Evolutionary conservation across 2,113 vertebrate genomes (phyloP), one percentile per base, ranked within the genome.

Genomic region (Actenoides lindsayi): DNA sequence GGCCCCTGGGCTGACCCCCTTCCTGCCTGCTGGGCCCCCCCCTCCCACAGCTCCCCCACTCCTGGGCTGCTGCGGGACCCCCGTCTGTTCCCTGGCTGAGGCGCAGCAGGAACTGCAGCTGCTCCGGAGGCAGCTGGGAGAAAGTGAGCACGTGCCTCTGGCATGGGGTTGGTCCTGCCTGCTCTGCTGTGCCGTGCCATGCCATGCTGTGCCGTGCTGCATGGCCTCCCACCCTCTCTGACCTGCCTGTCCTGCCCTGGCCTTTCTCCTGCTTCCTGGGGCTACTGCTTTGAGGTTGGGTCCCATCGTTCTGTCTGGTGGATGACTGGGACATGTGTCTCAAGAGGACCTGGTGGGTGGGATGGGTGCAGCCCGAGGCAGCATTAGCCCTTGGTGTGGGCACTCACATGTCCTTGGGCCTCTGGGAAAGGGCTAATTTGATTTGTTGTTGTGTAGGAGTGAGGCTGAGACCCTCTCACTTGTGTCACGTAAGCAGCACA

Each of bases 81-180:
- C 94, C 0, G 70, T 88, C 56, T 99, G 99, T 98, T 99, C 98
- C 84, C 89, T 99, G 98, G 98, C 98, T 0, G 98, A 99, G 94
- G 99, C 98, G 9, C 99, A 99, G 64, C 99, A 99, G 98, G 99
- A 99, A 90, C 98, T 99, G 95, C 99, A 99, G 98, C 98, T 98
- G 98, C 98, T 99, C 92, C 99, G 97, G 97, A 99, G 97, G 96
- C 99, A 99, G 97, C 96, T 99, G 94, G 98, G 98, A 97, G 98
- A 98, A 98, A 98, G 97, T 98, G 98, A 99, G 98, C 92, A 76
- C 0, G 0, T 20, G 73, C 78, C 91, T 89, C 85, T 7, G 2
- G 31, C 68, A 48, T 69, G 83, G 28, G 80, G 48, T 28, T 33
- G 64, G 41, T 77, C 62, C 79, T 41, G 33, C n/a, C 8, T 16